Conservation (phyloP, 1,140 invertebrate genomes). For the Tachypleus tridentatus region DNA sequence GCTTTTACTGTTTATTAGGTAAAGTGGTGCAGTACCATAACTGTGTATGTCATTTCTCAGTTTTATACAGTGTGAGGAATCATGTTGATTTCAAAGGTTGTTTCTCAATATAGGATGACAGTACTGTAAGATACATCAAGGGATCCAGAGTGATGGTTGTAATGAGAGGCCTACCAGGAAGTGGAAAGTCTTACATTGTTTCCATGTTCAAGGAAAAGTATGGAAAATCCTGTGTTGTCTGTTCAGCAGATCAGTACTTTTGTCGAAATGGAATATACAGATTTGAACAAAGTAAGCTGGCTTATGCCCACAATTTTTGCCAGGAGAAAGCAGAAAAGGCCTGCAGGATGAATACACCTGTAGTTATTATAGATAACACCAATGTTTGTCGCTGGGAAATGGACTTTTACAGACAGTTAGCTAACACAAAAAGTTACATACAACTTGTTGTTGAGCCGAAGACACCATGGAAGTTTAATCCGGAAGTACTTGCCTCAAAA, state of each 20-base stretch:
- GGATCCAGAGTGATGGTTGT: constrained; percentile 29
- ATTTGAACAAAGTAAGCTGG: constrained; percentile 27
- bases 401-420: constrained; percentile 29
- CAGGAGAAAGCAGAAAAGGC: constrained; percentile 24
- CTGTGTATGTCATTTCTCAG: too few relatives aligned
- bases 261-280: constrained; percentile 29
- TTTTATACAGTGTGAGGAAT: too few relatives aligned
- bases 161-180: constrained; percentile 35
- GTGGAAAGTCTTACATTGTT: constrained; percentile 34
- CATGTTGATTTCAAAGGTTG: too few relatives aligned
- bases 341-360: constrained; percentile 18
- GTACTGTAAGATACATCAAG: constrained; percentile 5
- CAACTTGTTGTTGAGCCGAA: constrained; percentile 31
- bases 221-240: constrained; percentile 22
- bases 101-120: neutral
- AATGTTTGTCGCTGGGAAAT: constrained; percentile 33
- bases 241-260: constrained; percentile 35
- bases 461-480: constrained; percentile 32
- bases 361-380: constrained; percentile 36
- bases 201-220: constrained; percentile 26
- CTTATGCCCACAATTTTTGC: constrained; percentile 29
- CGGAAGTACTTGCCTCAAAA: constrained; percentile 25
- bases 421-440: constrained; percentile 28
- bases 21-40: too few relatives aligned
- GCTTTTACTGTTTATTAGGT: too few relatives aligned